These are phyloP conservation scores for Stegostoma tigrinum DNA, from an alignment of 2,113 vertebrate species.

Conservation along the genomic window DNA sequence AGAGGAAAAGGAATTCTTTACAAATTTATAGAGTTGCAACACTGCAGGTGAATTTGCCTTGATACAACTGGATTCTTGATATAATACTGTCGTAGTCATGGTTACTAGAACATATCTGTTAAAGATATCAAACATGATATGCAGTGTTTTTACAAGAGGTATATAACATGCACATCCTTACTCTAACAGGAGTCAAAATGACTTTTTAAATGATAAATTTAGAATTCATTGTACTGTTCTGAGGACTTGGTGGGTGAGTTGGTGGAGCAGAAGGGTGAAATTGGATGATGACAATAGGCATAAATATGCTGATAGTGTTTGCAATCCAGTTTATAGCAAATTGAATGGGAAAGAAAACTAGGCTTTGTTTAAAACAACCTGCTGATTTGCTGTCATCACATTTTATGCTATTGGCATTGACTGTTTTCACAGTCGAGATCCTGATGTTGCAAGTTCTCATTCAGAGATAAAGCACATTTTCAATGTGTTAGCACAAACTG, in stretches of 20 bases:
- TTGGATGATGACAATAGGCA: not conserved
- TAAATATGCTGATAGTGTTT: not conserved
- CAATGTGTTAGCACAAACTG: not conserved
- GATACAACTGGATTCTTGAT: too few relatives aligned
- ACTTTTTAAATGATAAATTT: slow-evolving; percentile 10
- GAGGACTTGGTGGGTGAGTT: not conserved
- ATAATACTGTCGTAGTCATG: not conserved
- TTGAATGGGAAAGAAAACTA: not conserved
- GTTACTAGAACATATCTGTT: not conserved
- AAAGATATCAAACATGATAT: not conserved
- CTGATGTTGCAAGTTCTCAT: not conserved
- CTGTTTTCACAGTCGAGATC: not conserved
- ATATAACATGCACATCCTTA: not conserved
- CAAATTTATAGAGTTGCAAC: not conserved
- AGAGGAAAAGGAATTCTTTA: not conserved
- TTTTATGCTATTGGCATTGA: not conserved
- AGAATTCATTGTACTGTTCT: not conserved
- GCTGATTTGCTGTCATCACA: not conserved
- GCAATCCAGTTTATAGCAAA: not conserved
- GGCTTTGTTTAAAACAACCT: not conserved
- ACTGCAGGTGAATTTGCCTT: not conserved
- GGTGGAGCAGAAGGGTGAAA: not conserved
- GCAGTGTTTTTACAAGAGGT: not conserved
- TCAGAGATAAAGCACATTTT: not conserved
- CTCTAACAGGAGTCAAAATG: not conserved